Evolutionary conservation across 2,888 invertebrate genomes (phyloP).

Genomic region (Acanthoscelides obtectus): DNA sequence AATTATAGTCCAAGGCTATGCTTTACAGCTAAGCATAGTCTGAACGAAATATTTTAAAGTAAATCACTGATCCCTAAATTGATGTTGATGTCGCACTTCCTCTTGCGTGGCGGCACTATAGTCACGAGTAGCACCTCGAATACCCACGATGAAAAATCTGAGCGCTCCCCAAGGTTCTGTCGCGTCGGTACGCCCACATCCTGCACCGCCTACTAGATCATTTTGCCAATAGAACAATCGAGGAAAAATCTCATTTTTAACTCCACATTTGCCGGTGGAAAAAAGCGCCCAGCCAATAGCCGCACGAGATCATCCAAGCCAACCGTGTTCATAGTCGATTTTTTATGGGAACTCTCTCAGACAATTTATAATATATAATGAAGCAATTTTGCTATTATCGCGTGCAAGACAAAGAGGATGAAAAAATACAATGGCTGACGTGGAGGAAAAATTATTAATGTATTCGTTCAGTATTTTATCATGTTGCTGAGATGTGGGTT

Average conservation of each 20-base stretch:
- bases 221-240: background rate
- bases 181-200: background rate
- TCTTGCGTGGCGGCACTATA: too few relatives aligned
- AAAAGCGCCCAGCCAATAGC: background rate
- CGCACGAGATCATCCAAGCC: background rate
- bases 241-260: background rate
- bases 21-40: too few relatives aligned
- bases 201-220: background rate
- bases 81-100: too few relatives aligned
- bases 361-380: background rate
- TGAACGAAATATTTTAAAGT: too few relatives aligned
- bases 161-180: background rate
- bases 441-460: background rate
- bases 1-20: too few relatives aligned
- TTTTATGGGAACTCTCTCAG: background rate
- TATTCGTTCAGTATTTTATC: background rate
- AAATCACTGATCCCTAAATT: too few relatives aligned
- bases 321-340: background rate
- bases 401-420: background rate
- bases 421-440: background rate
- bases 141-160: too few relatives aligned
- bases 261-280: background rate
- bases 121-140: too few relatives aligned
- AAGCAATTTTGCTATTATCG: background rate
- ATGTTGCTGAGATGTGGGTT: background rate